Evolutionary conservation across 2,888 invertebrate genomes (phyloP).

Genomic region (Autographa pulchrina): DNA sequence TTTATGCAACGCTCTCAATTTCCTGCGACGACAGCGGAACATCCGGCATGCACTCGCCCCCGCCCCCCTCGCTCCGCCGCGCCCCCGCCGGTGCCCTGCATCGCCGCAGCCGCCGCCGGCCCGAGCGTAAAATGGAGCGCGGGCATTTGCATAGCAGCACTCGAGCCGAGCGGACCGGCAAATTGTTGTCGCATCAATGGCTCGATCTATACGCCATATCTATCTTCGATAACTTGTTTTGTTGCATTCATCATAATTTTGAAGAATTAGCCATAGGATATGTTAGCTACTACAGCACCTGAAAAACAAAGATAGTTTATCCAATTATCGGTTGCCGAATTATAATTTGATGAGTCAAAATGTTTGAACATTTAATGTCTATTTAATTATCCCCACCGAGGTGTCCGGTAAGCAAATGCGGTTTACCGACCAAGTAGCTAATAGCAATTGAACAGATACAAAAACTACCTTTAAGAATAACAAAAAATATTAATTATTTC

Average conservation of each 20-base stretch:
- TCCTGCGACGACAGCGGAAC: conserved; percentile 87
- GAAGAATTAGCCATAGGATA: neutral
- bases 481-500: no score
- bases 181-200: conserved; percentile 87
- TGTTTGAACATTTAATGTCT: no score
- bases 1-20: conserved; percentile 89
- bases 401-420: no score
- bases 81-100: conserved; percentile 56
- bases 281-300: neutral
- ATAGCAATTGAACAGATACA: no score
- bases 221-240: conserved; percentile 62
- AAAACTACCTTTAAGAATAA: no score
- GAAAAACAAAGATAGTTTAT: no score
- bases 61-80: conserved; percentile 55
- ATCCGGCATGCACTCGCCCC: conserved; percentile 80
- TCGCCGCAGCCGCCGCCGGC: conserved; percentile 66
- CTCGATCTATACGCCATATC: conserved; percentile 84
- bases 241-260: conserved; percentile 32
- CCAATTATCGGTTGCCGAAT: no score
- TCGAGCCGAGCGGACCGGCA: conserved; percentile 85
- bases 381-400: no score
- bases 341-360: no score
- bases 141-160: conserved; percentile 87
- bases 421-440: no score
- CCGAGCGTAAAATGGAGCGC: conserved; percentile 85